Conservation (phyloP, 2,113 vertebrate species). For the Cisticola juncidis region DNA sequence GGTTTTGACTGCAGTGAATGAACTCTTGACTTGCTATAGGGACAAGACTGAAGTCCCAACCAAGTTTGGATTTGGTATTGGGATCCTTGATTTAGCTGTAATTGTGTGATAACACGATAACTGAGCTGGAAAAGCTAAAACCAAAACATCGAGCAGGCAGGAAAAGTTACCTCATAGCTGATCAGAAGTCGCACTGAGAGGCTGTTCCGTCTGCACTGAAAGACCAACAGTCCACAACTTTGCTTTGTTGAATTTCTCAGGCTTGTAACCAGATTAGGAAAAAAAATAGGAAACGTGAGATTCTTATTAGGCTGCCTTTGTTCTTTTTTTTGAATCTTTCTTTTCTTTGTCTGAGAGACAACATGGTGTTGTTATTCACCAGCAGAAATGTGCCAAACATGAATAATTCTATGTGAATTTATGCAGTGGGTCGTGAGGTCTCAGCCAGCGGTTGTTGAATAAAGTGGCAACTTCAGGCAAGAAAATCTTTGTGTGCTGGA, state of each 20-base stretch:
- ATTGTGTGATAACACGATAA: not conserved
- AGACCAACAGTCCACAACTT: not conserved
- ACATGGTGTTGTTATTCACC: constrained; percentile 28
- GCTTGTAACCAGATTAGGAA: not conserved
- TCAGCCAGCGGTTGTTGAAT: constrained; percentile 46
- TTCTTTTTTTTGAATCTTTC: not conserved
- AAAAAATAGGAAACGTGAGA: constrained; percentile 9
- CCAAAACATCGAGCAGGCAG: not conserved
- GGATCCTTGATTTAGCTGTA: not conserved
- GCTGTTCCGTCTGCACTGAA: not conserved
- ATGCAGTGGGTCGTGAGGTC: not conserved
- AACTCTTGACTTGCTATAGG: not conserved
- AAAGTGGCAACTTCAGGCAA: constrained; percentile 34
- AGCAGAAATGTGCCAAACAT: constrained; percentile 44
- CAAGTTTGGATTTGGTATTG: not conserved
- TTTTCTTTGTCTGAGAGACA: constrained; percentile 45
- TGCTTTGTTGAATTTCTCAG: not conserved
- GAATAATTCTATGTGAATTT: constrained; percentile 53
- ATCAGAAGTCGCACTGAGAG: not conserved
- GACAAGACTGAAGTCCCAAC: not conserved
- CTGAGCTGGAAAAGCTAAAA: not conserved
- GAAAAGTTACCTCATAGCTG: not conserved
- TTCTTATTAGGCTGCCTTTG: constrained; percentile 36
- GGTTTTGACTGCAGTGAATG: not conserved
- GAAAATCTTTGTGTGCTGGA: constrained; percentile 28